Evolutionary conservation across 2,888 invertebrate species (phyloP).

Genomic region (Caenorhabditis sinica): DNA sequence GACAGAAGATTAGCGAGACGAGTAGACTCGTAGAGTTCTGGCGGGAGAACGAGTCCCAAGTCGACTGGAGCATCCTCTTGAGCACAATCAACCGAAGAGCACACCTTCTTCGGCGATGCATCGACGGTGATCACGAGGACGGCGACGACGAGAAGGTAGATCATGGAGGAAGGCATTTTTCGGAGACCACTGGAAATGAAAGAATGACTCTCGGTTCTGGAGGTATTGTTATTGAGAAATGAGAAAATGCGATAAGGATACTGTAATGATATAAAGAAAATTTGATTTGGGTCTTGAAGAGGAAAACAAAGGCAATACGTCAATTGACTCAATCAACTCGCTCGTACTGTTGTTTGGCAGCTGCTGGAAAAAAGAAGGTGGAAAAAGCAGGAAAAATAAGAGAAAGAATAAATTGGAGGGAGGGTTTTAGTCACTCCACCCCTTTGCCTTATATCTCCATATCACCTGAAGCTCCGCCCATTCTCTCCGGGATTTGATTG

Average conservation of each 20-base stretch:
- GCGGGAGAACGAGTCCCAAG: slow-evolving; percentile 58
- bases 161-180: slow-evolving; percentile 25
- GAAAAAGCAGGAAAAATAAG: slow-evolving; percentile 2
- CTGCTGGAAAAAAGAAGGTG: not conserved
- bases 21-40: slow-evolving; percentile 56
- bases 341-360: slow-evolving; percentile 41
- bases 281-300: slow-evolving; percentile 17
- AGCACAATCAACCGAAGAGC: slow-evolving; percentile 18
- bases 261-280: slow-evolving; percentile 19
- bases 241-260: slow-evolving; percentile 10
- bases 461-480: slow-evolving; percentile 28
- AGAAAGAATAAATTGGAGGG: not conserved
- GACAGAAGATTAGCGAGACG: slow-evolving; percentile 52
- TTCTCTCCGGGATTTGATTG: slow-evolving; percentile 37
- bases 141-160: slow-evolving; percentile 28
- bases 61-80: slow-evolving; percentile 44
- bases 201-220: not conserved
- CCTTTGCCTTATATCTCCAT: slow-evolving; percentile 39
- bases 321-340: slow-evolving; percentile 25
- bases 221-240: slow-evolving; percentile 17
- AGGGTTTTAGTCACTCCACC: slow-evolving; percentile 16
- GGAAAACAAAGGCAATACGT: slow-evolving; percentile 24
- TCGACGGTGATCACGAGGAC: not conserved
- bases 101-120: slow-evolving; percentile 41
- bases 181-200: slow-evolving; percentile 9